Evolutionary conservation across 2,888 invertebrate genomes (phyloP).

Genomic region (Brachylomia viminalis): DNA sequence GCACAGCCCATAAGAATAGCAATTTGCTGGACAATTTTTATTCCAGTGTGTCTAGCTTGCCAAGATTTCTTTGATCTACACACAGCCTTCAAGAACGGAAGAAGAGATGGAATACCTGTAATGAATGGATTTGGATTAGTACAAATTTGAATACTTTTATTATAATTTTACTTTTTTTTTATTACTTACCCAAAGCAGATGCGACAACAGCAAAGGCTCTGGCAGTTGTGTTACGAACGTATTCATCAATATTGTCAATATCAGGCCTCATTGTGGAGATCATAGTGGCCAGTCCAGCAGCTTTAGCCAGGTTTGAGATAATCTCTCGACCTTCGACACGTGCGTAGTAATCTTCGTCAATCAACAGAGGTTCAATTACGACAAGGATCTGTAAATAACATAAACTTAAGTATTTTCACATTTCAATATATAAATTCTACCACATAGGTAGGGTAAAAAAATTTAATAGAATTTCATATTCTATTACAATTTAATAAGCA

Average conservation of each 20-base stretch:
- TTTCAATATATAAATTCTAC: background rate
- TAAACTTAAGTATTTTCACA: background rate
- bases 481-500: too few relatives aligned
- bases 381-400: slow-evolving; percentile 94
- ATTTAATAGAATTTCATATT: too few relatives aligned
- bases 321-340: slow-evolving; percentile 99
- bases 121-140: slow-evolving; percentile 27
- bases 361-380: slow-evolving; percentile 99
- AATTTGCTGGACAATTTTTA: slow-evolving; percentile 99
- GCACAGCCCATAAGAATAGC: slow-evolving; percentile 99
- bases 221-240: slow-evolving; percentile 99
- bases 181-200: slow-evolving; percentile 95
- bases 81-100: slow-evolving; percentile 99
- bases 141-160: background rate
- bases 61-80: slow-evolving; percentile 99
- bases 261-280: slow-evolving; percentile 99
- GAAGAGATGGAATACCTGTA: slow-evolving; percentile 96
- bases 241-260: slow-evolving; percentile 99
- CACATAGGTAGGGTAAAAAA: background rate
- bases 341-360: slow-evolving; percentile 99
- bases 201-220: slow-evolving; percentile 99
- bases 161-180: background rate
- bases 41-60: slow-evolving; percentile 99
- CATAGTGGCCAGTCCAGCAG: slow-evolving; percentile 99
- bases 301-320: slow-evolving; percentile 99